Evolutionary conservation across 2,888 invertebrate species (phyloP).

Genomic region (Tenthredo mesomela): DNA sequence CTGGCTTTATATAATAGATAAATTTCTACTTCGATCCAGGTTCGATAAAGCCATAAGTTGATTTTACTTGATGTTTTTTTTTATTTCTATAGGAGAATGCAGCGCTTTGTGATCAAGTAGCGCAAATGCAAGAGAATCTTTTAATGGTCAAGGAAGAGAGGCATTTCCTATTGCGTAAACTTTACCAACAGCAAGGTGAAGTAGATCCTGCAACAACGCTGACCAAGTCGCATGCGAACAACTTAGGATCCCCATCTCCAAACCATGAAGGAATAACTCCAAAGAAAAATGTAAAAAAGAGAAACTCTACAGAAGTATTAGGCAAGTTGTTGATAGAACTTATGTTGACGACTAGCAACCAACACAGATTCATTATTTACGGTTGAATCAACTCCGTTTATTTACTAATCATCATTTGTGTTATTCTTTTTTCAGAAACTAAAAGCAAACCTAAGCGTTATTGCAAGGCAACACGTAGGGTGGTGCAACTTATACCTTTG

Average conservation of each 20-base stretch:
- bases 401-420: neutral
- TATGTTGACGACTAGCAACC: neutral
- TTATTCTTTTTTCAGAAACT: slow-evolving; percentile 61
- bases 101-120: slow-evolving; percentile 93
- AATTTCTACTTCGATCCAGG: neutral
- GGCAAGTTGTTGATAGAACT: slow-evolving; percentile 33
- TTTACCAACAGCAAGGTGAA: slow-evolving; percentile 82
- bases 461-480: slow-evolving; percentile 73
- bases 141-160: slow-evolving; percentile 90
- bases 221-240: slow-evolving; percentile 68
- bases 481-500: slow-evolving; percentile 83
- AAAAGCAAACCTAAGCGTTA: slow-evolving; percentile 72
- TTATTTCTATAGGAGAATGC: slow-evolving; percentile 85
- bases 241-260: slow-evolving; percentile 61
- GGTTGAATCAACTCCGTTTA: neutral
- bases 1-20: neutral
- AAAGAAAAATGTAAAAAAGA: slow-evolving; percentile 72
- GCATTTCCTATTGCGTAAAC: slow-evolving; percentile 87
- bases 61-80: slow-evolving; percentile 32
- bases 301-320: slow-evolving; percentile 66
- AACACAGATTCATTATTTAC: neutral
- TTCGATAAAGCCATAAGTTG: slow-evolving; percentile 16
- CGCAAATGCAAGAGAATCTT: slow-evolving; percentile 90
- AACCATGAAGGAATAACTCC: slow-evolving; percentile 66
- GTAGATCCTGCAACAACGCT: slow-evolving; percentile 66